Conservation (phyloP, 2,113 vertebrate species). For the Picathartes gymnocephalus region DNA sequence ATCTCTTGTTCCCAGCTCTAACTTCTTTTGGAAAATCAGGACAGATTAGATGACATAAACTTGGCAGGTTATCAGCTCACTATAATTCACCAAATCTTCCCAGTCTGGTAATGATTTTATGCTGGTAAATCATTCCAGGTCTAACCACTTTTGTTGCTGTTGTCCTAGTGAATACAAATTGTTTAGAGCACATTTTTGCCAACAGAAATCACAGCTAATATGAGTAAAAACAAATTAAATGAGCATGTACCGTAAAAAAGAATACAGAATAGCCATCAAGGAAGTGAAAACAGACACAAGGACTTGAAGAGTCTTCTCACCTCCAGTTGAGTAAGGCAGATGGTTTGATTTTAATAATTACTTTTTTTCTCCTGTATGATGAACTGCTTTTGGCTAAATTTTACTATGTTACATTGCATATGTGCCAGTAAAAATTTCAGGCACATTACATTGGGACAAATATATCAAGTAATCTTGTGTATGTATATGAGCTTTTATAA, state of each 20-base stretch:
- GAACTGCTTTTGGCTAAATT: background rate
- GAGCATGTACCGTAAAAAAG: background rate
- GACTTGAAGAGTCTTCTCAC: background rate
- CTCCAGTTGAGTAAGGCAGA: background rate
- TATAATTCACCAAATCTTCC: background rate
- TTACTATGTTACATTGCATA: background rate
- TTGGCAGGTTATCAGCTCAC: background rate
- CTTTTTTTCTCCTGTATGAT: fast-evolving
- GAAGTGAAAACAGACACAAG: background rate
- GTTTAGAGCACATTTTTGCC: background rate
- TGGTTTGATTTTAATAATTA: background rate
- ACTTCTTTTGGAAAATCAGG: background rate
- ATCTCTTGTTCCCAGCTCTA: background rate
- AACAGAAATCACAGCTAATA: background rate
- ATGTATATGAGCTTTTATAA: background rate
- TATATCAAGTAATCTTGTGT: background rate
- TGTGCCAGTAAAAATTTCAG: background rate
- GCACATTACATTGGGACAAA: background rate
- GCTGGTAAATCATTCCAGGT: background rate
- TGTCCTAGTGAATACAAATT: background rate
- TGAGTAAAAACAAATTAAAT: background rate
- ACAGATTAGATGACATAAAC: background rate
- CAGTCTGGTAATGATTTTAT: background rate
- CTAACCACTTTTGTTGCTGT: background rate
- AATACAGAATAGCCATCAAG: background rate